phyloP scores from a whole-genome alignment of 2,113 vertebrate genomes.

The Suncus etruscus region DNA sequence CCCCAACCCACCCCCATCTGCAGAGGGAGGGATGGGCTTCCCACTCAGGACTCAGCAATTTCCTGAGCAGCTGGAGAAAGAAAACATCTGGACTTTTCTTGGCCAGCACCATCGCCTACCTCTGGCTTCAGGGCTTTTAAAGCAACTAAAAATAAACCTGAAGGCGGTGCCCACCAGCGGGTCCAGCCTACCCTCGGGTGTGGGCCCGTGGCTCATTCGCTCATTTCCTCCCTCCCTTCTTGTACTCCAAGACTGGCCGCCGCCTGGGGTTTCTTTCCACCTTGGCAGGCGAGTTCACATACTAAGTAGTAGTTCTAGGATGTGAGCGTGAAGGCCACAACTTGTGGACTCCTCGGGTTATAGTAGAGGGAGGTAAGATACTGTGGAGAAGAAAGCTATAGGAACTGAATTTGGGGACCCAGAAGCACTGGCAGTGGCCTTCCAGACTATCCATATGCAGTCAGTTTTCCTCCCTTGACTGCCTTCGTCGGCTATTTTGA shows the following conservation, averaged over 20 bases:
- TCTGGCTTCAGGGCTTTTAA: slow-evolving; percentile 33
- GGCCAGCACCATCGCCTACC: background rate
- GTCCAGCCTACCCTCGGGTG: slow-evolving; percentile 57
- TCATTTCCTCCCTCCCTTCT: slow-evolving; percentile 60
- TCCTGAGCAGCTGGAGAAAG: background rate
- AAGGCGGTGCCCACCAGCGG: background rate
- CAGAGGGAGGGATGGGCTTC: background rate
- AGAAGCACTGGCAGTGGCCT: background rate
- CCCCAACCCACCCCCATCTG: background rate
- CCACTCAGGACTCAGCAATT: background rate
- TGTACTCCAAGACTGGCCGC: slow-evolving; percentile 45
- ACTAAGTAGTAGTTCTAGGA: slow-evolving; percentile 73
- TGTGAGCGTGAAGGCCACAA: slow-evolving; percentile 54
- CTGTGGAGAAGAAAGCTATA: slow-evolving; percentile 46
- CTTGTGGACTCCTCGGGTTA: slow-evolving; percentile 33
- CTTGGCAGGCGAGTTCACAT: slow-evolving; percentile 56
- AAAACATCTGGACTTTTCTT: background rate
- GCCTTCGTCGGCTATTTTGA: slow-evolving; percentile 23
- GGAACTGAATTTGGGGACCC: slow-evolving; percentile 24
- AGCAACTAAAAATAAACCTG: background rate
- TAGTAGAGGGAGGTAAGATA: background rate
- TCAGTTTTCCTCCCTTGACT: slow-evolving; percentile 34
- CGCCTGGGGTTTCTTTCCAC: background rate
- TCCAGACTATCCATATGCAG: slow-evolving; percentile 54
- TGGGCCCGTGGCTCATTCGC: slow-evolving; percentile 45